Evolutionary conservation across 2,113 vertebrate genomes (phyloP).

Genomic region (Chamaetylas fuelleborni): DNA sequence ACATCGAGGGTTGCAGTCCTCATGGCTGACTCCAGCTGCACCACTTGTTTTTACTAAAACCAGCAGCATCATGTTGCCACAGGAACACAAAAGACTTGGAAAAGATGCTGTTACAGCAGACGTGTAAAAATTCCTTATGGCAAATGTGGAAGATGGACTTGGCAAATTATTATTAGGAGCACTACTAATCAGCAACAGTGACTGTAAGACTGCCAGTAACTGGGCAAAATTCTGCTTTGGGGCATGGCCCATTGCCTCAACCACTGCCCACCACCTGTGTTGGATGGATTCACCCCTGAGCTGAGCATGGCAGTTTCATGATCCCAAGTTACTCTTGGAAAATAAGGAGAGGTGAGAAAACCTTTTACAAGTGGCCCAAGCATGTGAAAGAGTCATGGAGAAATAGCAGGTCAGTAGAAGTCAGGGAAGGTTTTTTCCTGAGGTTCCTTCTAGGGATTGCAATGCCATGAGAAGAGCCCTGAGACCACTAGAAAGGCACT

Average conservation of each 20-base stretch:
- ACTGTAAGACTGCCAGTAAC: neutral
- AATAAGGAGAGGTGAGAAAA: neutral
- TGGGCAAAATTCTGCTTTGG: neutral
- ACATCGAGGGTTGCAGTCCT: neutral
- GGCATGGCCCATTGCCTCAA: neutral
- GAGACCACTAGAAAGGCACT: neutral
- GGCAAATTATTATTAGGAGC: neutral
- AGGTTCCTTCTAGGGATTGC: neutral
- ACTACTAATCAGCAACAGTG: neutral
- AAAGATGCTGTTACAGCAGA: neutral
- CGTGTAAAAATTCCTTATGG: neutral
- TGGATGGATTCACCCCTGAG: neutral
- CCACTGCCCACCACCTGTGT: accelerated
- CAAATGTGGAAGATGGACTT: neutral
- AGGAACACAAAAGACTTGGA: neutral
- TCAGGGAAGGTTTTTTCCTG: neutral
- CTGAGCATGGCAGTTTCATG: neutral
- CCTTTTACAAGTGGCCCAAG: neutral
- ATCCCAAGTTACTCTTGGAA: neutral
- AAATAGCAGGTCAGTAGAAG: neutral
- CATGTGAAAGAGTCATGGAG: neutral
- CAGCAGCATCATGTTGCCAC: neutral
- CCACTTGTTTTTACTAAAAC: neutral
- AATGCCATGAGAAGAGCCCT: neutral
- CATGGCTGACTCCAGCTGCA: neutral